Evolutionary conservation across 1,140 invertebrate genomes (phyloP).

Genomic region (Diploscapter pachys): DNA sequence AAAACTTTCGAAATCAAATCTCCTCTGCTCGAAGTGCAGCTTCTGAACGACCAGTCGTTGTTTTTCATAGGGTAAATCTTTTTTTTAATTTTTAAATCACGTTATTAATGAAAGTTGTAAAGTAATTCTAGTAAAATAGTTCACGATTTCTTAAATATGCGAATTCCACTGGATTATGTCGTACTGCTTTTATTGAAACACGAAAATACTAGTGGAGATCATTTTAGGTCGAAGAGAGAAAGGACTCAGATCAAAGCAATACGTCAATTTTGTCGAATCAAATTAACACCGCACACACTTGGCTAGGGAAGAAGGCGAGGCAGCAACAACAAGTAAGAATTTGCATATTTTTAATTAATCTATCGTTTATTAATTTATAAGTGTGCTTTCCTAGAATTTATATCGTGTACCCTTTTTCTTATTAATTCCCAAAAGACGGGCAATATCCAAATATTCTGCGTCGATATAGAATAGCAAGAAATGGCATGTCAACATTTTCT

Average conservation of each 20-base stretch:
- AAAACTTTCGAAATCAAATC: constrained; percentile 34
- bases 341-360: neutral
- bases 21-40: constrained; percentile 15
- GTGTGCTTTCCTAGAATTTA: no score
- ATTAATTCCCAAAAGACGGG: no score
- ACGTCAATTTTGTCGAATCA: constrained; percentile 39
- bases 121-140: no score
- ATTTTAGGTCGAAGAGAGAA: constrained; percentile 23
- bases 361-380: no score
- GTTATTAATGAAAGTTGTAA: no score
- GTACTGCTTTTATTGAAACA: constrained; percentile 14
- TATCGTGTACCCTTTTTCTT: no score
- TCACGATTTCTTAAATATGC: no score
- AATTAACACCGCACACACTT: constrained; percentile 49
- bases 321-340: constrained; percentile 45
- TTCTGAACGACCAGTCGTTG: constrained; percentile 45
- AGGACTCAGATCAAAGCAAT: constrained; percentile 16
- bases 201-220: constrained; percentile 5
- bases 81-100: no score
- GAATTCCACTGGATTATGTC: no score
- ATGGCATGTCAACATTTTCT: no score
- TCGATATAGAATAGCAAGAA: no score
- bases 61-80: constrained; percentile 43
- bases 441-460: no score
- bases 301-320: constrained; percentile 52